Evolutionary conservation across 2,113 vertebrate species (phyloP), one percentile per base, ranked within the genome.

Genomic region (Psittacula cyanocephala): DNA sequence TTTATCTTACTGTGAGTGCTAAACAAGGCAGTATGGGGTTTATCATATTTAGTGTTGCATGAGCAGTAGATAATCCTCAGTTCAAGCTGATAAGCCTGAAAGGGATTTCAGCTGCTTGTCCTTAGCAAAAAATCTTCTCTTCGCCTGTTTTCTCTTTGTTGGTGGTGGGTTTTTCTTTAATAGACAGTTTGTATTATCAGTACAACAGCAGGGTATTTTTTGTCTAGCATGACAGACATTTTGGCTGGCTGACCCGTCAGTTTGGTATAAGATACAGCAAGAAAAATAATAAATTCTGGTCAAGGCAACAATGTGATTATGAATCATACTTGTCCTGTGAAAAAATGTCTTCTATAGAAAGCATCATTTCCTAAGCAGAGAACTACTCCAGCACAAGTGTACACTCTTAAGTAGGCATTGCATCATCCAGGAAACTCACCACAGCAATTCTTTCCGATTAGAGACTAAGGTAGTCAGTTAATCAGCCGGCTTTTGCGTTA

Each of bases 21-120:
- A 88, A 95, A 97, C 59, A 69, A 62, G 72, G 75, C 86, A 84
- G 81, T 93, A 57, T 89, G 71, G 55, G 96, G 71, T 92, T 89
- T 93, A 88, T 94, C n/a, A 81, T 92, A 91, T 64, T 91, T 89
- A 89, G 94, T 78, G 46, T 78, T 86, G 53, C 70, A 80, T 67
- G 39, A 68, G 52, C 50, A 85, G 19, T 37, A 83, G 47, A 75
- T 95, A 95, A 93, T 89, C 93, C 43, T 88, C 25, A 86, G 5
- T 87, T 91, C 70, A 83, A 84, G 89, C 57, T 85, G 88, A 68
- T 83, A 79, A 95, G 53, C 44, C 35, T 86, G 59, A 90, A 91
- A 95, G 59, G 72, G 88, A 89, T 95, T 95, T 95, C 55, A 92
- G 46, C 43, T 72, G 84, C 50, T 71, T 87, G 87, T 81, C 35